Evolutionary conservation across 2,113 vertebrate genomes (phyloP), one percentile per base, ranked within the genome.

Genomic region (Gila orcuttii): DNA sequence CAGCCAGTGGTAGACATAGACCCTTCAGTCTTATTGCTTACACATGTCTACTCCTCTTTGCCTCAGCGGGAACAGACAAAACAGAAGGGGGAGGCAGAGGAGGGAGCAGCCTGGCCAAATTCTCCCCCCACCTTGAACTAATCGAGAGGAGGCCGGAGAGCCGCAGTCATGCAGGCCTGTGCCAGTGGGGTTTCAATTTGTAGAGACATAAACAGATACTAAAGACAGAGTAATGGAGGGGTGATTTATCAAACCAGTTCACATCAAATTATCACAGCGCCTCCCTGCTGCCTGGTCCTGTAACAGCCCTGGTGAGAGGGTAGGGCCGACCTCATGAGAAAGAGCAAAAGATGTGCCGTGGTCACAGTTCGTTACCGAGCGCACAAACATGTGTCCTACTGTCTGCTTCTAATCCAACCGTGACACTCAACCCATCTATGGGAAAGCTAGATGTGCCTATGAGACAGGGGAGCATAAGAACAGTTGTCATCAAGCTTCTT

Each of bases 181-280:
- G 96, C 96, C 97, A 96, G 97, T 97, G 97, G 97, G 97, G 97
- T 98, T 99, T 99, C 97, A 99, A 99, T 99, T 99, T 99, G 98
- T 99, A 97, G 96, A 96, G 97, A 97, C 97, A 99, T 99, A 99
- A 99, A 99, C 97, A 99, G 98, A 99, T 99, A 98, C 97, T 99
- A 99, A 99, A 99, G 96, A 96, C 95, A 94, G 95, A 96, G 95
- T 96, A 96, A 96, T 94, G 93, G 96, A 93, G 95, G 90, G 89
- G 95, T 98, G 97, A 98, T 98, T 99, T 97, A 97, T 99, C 98
- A 99, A 96, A 94, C 92, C 94, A 95, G 94, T 96, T 97, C 96
- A 97, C 96, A 97, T 98, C 96, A 97, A 98, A 99, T 98, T 98
- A 98, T 98, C 97, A 95, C 96, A 97, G 96, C 42, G 79, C 96